A percentile compares a stretch with the other conserved stretches of the same genome.
Conservation (phyloP, 2,113 vertebrate genomes). For the Anoura caudifer region DNA sequence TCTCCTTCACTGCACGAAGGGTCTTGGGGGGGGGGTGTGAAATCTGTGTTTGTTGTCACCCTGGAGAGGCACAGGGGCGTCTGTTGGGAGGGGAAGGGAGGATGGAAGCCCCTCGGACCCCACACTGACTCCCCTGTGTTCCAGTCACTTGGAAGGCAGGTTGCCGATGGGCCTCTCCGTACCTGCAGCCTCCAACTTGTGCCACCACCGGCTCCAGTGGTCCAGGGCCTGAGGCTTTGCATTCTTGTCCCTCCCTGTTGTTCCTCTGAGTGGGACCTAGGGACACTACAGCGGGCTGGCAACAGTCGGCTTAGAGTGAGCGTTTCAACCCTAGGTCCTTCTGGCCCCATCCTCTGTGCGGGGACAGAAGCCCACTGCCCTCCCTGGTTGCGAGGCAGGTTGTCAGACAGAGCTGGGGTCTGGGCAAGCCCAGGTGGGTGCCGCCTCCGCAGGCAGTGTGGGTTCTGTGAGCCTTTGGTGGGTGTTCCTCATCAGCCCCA, state of each 20-base stretch:
- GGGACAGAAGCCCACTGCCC: neutral
- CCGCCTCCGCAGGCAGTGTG: rapidly evolving
- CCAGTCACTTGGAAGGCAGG: rapidly evolving
- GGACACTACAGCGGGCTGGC: neutral
- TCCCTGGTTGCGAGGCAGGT: neutral
- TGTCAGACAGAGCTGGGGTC: neutral
- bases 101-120: neutral
- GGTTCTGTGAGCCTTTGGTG: too few relatives aligned
- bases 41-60: neutral
- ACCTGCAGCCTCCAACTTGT: neutral
- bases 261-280: neutral
- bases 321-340: neutral
- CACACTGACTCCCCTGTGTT: neutral
- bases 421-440: neutral
- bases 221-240: neutral
- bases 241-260: neutral
- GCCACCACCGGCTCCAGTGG: too few relatives aligned
- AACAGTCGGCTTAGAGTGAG: rapidly evolving
- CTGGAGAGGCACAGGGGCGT: neutral
- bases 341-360: rapidly evolving
- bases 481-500: rapidly evolving
- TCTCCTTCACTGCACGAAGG: rapidly evolving
- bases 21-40: neutral
- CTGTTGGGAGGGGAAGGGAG: neutral
- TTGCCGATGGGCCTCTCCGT: neutral